These are phyloP conservation scores for Diarsia rubi DNA, from an alignment of 2,888 invertebrate genomes.

Conservation along the genomic window DNA sequence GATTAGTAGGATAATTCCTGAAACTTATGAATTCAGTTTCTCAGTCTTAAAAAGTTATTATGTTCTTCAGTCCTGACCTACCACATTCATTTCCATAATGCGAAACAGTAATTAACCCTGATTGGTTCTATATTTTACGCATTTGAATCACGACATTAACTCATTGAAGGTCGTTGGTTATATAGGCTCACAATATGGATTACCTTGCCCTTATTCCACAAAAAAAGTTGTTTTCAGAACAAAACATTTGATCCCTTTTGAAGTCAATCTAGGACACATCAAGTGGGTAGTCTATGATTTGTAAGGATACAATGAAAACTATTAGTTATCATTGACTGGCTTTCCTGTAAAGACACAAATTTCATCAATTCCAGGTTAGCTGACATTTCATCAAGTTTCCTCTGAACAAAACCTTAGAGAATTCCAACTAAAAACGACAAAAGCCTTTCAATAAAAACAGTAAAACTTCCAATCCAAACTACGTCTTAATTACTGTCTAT, in stretches of 20 bases:
- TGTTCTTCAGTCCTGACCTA: not conserved
- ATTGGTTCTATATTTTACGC: not conserved
- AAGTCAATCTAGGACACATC: not conserved
- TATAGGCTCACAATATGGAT: not conserved
- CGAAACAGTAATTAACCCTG: not conserved
- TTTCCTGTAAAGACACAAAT: not conserved
- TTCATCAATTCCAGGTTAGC: not conserved
- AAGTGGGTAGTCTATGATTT: not conserved
- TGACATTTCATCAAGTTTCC: constrained; percentile 27
- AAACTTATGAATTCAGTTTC: no score
- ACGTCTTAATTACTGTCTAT: constrained; percentile 65
- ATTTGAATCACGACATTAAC: constrained; percentile 3
- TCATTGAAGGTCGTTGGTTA: not conserved
- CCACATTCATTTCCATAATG: constrained; percentile 14
- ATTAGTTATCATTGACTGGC: constrained; percentile 17
- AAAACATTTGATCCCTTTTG: not conserved
- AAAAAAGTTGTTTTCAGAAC: not conserved
- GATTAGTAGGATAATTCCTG: no score
- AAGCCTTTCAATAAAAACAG: constrained; percentile 60
- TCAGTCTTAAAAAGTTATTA: not conserved
- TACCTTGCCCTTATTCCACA: not conserved
- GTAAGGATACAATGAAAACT: constrained; percentile 37
- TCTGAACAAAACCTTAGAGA: constrained; percentile 28
- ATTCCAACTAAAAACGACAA: constrained; percentile 38
- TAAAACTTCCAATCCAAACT: constrained; percentile 53